phyloP scores from a whole-genome alignment of 2,113 vertebrate species.

The Choloepus hoffmanni region DNA sequence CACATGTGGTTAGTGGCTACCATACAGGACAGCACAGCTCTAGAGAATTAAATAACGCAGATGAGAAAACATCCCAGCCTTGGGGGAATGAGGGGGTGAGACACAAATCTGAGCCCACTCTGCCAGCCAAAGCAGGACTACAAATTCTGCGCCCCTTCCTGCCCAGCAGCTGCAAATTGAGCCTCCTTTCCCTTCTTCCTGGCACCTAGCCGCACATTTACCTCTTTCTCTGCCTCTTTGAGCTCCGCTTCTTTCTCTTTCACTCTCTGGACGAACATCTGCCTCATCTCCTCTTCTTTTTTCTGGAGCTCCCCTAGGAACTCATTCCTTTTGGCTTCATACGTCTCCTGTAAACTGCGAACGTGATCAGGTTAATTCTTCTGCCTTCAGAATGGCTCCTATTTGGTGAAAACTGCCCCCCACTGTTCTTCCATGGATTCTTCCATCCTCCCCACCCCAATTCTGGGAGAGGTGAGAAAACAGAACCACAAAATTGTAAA shows the following conservation, averaged over 20 bases:
- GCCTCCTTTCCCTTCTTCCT: not conserved
- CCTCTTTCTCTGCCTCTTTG: constrained; percentile 99
- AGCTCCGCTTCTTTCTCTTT: constrained; percentile 99
- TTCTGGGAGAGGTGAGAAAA: not conserved
- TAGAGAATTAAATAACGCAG: not conserved
- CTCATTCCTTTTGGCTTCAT: constrained; percentile 98
- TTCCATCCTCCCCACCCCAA: not conserved
- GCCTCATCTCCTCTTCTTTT: constrained; percentile 99
- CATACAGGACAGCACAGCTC: not conserved
- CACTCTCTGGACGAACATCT: constrained; percentile 99
- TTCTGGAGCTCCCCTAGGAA: constrained; percentile 99
- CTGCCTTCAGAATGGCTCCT: not conserved
- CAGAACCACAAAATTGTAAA: not conserved
- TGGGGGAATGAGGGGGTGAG: not conserved
- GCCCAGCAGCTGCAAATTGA: not conserved
- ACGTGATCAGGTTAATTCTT: constrained; percentile 57
- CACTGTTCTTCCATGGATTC: not conserved
- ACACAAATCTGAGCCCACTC: not conserved
- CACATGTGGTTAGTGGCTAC: not conserved
- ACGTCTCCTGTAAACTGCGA: constrained; percentile 97
- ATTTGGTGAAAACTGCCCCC: not conserved
- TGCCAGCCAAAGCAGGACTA: not conserved
- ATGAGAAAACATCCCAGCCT: not conserved
- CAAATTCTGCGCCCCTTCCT: not conserved
- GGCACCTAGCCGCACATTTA: constrained; percentile 73